A percentile compares a stretch with the other conserved stretches of the same genome.
phyloP scores from a whole-genome alignment of 2,113 vertebrate species.

The Lipophrys pholis region DNA sequence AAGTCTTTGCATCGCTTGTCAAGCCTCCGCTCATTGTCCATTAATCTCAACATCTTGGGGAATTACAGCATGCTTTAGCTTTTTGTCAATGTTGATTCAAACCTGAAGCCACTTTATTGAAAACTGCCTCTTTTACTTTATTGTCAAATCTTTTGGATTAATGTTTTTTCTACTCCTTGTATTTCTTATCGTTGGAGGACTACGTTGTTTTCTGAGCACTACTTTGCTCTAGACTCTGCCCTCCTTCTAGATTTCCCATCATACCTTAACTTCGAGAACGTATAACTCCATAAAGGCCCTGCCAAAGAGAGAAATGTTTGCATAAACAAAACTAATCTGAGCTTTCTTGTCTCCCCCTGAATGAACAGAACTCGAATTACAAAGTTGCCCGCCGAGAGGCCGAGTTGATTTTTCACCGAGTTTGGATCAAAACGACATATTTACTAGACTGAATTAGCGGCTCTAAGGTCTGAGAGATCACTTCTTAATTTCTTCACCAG shows the following conservation, averaged over 20 bases:
- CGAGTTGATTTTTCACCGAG: not conserved
- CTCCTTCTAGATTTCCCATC: not conserved
- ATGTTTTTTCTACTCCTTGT: not conserved
- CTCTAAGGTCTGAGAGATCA: too few relatives aligned
- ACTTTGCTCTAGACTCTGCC: not conserved
- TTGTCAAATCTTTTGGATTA: not conserved
- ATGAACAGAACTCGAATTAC: conserved; percentile 2
- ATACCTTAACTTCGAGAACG: not conserved
- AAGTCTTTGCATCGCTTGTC: not conserved
- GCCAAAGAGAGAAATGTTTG: conserved; percentile 5
- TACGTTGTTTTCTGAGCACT: too few relatives aligned
- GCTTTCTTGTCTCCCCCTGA: conserved; percentile 6
- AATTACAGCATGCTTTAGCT: not conserved
- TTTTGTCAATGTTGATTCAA: too few relatives aligned
- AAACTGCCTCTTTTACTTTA: not conserved
- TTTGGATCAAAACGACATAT: not conserved
- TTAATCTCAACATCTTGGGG: too few relatives aligned
- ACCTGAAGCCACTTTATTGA: too few relatives aligned
- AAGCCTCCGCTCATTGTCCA: too few relatives aligned
- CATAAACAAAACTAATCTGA: conserved; percentile 7
- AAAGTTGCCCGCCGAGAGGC: not conserved
- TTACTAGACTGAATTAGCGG: not conserved
- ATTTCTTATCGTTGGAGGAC: not conserved
- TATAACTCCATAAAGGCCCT: not conserved
- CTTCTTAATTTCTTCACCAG: too few relatives aligned